Evolutionary conservation across 1,140 invertebrate species (phyloP), one percentile per base, ranked within the genome.

Genomic region (Pogonus chalceus): DNA sequence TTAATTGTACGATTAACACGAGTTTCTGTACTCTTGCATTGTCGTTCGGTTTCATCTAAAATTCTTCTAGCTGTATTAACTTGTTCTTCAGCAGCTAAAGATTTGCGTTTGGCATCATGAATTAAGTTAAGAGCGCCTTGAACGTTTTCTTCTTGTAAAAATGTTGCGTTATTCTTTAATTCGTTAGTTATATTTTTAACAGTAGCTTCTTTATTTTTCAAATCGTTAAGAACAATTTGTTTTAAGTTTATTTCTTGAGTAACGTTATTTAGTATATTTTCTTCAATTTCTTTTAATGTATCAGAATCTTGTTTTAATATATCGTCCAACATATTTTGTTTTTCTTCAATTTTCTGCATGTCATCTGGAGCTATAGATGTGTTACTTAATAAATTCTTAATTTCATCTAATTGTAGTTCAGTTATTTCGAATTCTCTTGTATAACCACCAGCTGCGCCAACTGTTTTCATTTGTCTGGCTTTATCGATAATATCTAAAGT

Each of bases 121-220:
- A 92, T 96, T 2, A 96, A 79, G 66, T 91, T 94, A 39, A 96
- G 74, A 1, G 94, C 94, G 43, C 94, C 94, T 75, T 94, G 89
- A 31, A 97, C 88, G 72, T 97, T 94, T 2, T 86, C 88, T 72
- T 96, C 93, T 69, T 96, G 92, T 22, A 98, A 74, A 64, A 85
- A 83, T 1, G 91, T 96, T 10, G 91, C 91, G 65, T 92, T 91
- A 51, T 85, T 82, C 61, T 87, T 85, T 20, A 98, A 73, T 23
- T 85, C 77, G 49, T 79, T 69, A 1, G 89, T 90, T 58, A 83
- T 77, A 35, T 78, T 70, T 64, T 90, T 84, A 2, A 97, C 73
- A 14, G 77, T 74, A 20, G 85, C 77, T 0, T 87, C 86, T 57
- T 84, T 80, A 35, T 77, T 74, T 64, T 85, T 82, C 26, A 96